Percentiles rank a stretch among this genome's conserved stretches.
Evolutionary conservation across 2,888 invertebrate species (phyloP).

Genomic region (Hymenopus coronatus): DNA sequence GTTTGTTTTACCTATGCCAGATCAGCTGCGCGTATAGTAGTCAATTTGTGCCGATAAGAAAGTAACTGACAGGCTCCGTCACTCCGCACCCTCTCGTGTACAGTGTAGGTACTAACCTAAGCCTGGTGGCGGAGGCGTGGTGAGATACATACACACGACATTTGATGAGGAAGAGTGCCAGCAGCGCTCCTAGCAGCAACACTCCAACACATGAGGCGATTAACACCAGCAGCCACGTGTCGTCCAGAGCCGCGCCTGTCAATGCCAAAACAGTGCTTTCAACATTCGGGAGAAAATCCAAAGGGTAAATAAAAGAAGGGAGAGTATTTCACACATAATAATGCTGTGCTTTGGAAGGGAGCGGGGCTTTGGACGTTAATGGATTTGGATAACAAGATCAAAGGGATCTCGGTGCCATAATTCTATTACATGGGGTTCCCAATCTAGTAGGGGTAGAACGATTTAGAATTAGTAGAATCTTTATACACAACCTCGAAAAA

Average conservation of each 20-base stretch:
- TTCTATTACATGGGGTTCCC: too few relatives aligned
- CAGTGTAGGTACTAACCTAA: not conserved
- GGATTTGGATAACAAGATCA: too few relatives aligned
- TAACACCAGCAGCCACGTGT: conserved; percentile 78
- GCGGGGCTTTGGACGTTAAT: too few relatives aligned
- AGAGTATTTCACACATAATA: too few relatives aligned
- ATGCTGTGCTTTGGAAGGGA: too few relatives aligned
- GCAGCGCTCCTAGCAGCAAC: conserved; percentile 71
- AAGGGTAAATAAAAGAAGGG: too few relatives aligned
- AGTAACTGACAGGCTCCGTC: not conserved
- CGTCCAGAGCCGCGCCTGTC: conserved; percentile 61
- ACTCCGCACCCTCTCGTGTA: not conserved
- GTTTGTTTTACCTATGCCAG: too few relatives aligned
- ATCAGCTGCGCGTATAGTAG: too few relatives aligned
- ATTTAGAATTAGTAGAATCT: too few relatives aligned
- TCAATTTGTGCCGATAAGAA: not conserved
- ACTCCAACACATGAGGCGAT: conserved; percentile 79
- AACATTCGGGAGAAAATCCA: conserved; percentile 7
- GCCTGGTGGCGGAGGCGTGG: not conserved
- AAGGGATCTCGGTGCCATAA: too few relatives aligned
- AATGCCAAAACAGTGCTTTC: conserved; percentile 38
- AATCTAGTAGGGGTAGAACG: too few relatives aligned
- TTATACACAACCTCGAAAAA: too few relatives aligned
- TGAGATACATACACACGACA: conserved; percentile 74
- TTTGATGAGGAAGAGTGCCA: conserved; percentile 75